Conservation (phyloP, 2,888 invertebrate species). For the Ethmia dodecea region DNA sequence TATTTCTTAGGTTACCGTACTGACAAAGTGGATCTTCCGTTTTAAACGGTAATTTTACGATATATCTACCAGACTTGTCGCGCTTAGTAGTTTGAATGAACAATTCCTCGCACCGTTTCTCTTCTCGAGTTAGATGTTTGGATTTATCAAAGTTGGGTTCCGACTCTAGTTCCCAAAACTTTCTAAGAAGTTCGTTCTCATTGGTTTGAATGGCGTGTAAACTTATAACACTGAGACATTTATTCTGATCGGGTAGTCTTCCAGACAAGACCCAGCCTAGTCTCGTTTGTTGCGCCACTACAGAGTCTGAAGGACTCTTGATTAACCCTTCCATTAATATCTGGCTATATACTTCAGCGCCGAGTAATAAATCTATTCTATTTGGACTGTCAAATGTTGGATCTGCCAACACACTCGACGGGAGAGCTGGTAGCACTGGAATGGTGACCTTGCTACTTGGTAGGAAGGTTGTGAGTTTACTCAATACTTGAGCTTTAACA, state of each 20-base stretch:
- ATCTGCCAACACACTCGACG: conserved; percentile 11
- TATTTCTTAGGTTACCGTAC: conserved; percentile 9
- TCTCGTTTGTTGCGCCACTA: conserved; percentile 21
- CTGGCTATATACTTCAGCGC: too few species aligned
- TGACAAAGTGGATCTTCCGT: conserved; percentile 6
- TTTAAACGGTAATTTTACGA: conserved; percentile 15
- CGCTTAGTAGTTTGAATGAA: conserved; percentile 8
- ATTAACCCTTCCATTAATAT: conserved; percentile 8
- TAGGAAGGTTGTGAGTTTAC: not conserved
- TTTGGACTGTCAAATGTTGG: conserved; percentile 16
- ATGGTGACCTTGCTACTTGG: not conserved
- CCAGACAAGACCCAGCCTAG: conserved; percentile 25
- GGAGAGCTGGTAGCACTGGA: not conserved
- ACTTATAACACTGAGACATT: not conserved
- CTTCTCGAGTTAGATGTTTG: conserved; percentile 9
- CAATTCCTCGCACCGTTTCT: conserved; percentile 11
- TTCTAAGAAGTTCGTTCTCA: not conserved
- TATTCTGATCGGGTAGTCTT: conserved; percentile 4
- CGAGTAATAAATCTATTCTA: conserved; percentile 20
- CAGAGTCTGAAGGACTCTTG: conserved; percentile 18
- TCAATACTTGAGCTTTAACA: conserved; percentile 1
- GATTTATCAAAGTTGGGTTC: not conserved
- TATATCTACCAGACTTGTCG: conserved; percentile 12
- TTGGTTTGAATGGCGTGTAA: not conserved
- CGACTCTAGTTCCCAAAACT: not conserved